phyloP scores from a whole-genome alignment of 2,888 invertebrate species.

The Drosophila hamatofila region DNA sequence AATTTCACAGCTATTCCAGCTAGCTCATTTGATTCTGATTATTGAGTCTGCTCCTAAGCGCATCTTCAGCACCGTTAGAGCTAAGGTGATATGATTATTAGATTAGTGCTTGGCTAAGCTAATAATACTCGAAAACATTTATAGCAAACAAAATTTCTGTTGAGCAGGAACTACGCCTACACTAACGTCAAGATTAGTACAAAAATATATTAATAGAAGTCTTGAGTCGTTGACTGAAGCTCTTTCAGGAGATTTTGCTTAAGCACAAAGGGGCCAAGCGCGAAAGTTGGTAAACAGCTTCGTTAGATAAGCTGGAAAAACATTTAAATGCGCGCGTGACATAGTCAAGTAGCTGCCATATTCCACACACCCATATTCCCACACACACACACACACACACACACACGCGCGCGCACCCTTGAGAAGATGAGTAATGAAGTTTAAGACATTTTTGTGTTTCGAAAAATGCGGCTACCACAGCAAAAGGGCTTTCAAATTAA shows the following conservation, averaged over 20 bases:
- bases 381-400: not conserved
- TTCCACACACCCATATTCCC: not conserved
- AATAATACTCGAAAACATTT: not conserved
- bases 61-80: no score
- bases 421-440: constrained; percentile 58
- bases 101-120: not conserved
- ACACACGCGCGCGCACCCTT: not conserved
- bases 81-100: no score
- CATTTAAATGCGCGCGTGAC: constrained; percentile 23
- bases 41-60: not conserved
- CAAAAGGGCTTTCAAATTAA: constrained; percentile 73
- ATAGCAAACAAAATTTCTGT: not conserved
- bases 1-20: no score
- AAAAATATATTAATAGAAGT: not conserved
- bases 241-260: not conserved
- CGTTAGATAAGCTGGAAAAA: constrained; percentile 27
- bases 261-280: not conserved
- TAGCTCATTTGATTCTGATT: not conserved
- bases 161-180: not conserved
- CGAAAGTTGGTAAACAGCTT: constrained; percentile 2
- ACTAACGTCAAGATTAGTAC: not conserved
- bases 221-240: not conserved
- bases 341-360: constrained; percentile 7
- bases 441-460: constrained; percentile 45
- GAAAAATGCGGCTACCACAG: constrained; percentile 40